A percentile compares a stretch with the other conserved stretches of the same genome.
phyloP scores from a whole-genome alignment of 2,888 invertebrate species.

The Hirtodrosophila histrioides region DNA sequence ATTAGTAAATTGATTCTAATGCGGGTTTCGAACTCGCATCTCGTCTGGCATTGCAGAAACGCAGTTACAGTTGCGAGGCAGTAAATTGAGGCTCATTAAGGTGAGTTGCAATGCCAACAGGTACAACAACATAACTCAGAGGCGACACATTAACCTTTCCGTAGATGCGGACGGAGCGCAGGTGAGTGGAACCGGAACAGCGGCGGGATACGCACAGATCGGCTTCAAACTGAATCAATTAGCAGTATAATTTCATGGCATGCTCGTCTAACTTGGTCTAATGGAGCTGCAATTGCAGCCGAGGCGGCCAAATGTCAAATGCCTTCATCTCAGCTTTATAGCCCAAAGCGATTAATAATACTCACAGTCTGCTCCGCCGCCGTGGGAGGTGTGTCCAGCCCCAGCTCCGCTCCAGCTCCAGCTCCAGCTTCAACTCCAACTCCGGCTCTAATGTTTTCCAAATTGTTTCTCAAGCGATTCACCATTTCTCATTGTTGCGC shows the following conservation, averaged over 20 bases:
- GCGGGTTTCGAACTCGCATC: slow-evolving; percentile 35
- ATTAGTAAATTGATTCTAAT: slow-evolving; percentile 50
- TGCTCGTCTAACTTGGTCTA: slow-evolving; percentile 28
- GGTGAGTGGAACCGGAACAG: slow-evolving; percentile 51
- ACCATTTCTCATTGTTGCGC: slow-evolving; percentile 37
- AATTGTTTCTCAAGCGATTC: slow-evolving; percentile 17
- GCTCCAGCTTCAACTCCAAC: background rate
- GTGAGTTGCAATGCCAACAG: slow-evolving; percentile 62
- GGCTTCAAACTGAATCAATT: slow-evolving; percentile 53
- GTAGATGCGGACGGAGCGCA: slow-evolving; percentile 1
- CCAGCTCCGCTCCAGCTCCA: slow-evolving; percentile 8
- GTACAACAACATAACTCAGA: slow-evolving; percentile 60
- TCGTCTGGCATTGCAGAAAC: slow-evolving; percentile 21
- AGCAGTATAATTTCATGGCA: slow-evolving; percentile 25
- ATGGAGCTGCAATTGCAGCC: slow-evolving; percentile 47
- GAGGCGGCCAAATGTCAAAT: slow-evolving; percentile 46
- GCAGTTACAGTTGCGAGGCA: slow-evolving; percentile 15
- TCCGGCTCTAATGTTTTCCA: slow-evolving; percentile 19
- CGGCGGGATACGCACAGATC: slow-evolving; percentile 54
- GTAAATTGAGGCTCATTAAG: slow-evolving; percentile 62
- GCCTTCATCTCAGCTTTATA: slow-evolving; percentile 30
- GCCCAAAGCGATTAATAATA: slow-evolving; percentile 41
- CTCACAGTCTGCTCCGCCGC: background rate
- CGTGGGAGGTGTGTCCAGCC: slow-evolving; percentile 56
- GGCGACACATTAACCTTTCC: slow-evolving; percentile 73